Percentiles rank a stretch among this genome's conserved stretches.
These are phyloP conservation scores for Drosophila varians DNA, from an alignment of 1,140 invertebrate genomes.

Conservation along the genomic window DNA sequence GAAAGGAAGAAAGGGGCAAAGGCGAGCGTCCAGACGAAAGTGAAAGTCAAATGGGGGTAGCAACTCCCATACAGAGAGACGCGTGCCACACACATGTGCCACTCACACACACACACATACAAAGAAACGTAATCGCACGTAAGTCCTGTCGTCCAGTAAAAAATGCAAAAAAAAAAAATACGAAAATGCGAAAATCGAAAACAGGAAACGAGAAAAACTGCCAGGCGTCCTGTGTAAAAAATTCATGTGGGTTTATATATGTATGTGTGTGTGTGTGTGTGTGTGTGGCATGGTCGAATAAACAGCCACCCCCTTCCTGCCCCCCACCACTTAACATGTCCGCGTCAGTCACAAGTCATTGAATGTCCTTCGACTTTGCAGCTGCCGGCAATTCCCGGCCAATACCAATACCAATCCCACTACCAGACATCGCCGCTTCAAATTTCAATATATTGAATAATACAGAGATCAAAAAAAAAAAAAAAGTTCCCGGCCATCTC, in stretches of 20 bases:
- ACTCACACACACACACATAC: neutral
- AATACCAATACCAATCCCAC: conserved; percentile 3
- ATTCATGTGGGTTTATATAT: conserved; percentile 46
- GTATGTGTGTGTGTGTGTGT: conserved; percentile 29
- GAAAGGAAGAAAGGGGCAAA: conserved; percentile 27
- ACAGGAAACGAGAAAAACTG: conserved; percentile 62
- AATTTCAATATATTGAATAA: conserved; percentile 63
- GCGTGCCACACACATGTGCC: conserved; percentile 44
- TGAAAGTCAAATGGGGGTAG: conserved; percentile 74
- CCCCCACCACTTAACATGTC: neutral
- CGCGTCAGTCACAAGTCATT: conserved; percentile 56
- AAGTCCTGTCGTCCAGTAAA: conserved; percentile 77
- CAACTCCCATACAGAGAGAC: conserved; percentile 32
- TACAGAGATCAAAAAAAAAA: conserved; percentile 52
- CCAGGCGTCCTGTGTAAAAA: conserved; percentile 59
- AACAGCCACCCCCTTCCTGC: neutral
- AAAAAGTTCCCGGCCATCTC: conserved; percentile 39
- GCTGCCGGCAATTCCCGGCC: conserved; percentile 66
- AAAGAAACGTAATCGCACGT: conserved; percentile 76
- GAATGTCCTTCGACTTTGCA: conserved; percentile 52
- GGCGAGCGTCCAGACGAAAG: conserved; percentile 67
- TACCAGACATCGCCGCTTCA: conserved; percentile 44
- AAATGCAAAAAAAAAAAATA: conserved; percentile 64
- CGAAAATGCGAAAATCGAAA: conserved; percentile 44
- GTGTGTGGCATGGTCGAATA: conserved; percentile 55